phyloP scores from a whole-genome alignment of 2,113 vertebrate species.

The Hoplias malabaricus region DNA sequence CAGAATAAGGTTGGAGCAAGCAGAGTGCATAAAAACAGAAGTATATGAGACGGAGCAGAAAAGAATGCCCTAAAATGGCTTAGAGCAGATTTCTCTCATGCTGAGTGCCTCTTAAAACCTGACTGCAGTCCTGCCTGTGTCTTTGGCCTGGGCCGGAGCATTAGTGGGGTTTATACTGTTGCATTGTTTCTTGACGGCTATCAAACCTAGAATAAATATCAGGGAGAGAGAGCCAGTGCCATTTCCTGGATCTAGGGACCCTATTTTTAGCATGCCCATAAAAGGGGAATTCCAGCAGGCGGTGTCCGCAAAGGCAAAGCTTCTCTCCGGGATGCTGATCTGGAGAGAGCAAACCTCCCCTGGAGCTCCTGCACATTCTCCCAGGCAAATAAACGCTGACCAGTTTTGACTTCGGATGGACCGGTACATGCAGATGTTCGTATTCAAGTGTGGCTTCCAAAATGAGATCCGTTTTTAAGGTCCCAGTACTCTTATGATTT shows the following conservation, averaged over 20 bases:
- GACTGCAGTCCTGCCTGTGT: conserved; percentile 6
- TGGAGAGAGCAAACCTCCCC: conserved; percentile 11
- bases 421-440: background rate
- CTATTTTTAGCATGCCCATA: conserved; percentile 88
- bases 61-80: conserved; percentile 23
- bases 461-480: background rate
- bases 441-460: background rate
- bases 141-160: conserved; percentile 18
- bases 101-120: conserved; percentile 14
- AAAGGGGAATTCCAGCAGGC: conserved; percentile 79
- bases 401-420: background rate
- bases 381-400: conserved; percentile 18
- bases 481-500: background rate
- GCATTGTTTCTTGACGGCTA: conserved; percentile 58
- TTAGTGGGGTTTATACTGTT: conserved; percentile 51
- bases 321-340: conserved; percentile 56
- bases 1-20: background rate
- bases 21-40: background rate
- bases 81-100: background rate
- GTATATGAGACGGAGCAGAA: background rate
- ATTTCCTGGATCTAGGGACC: conserved; percentile 62
- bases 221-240: conserved; percentile 32
- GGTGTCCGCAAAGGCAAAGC: conserved; percentile 56
- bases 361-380: conserved; percentile 27
- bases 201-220: conserved; percentile 59